Percentiles rank a stretch among this genome's conserved stretches.
These are phyloP conservation scores for Drosophila serrata DNA, from an alignment of 1,140 invertebrate genomes.

Conservation along the genomic window DNA sequence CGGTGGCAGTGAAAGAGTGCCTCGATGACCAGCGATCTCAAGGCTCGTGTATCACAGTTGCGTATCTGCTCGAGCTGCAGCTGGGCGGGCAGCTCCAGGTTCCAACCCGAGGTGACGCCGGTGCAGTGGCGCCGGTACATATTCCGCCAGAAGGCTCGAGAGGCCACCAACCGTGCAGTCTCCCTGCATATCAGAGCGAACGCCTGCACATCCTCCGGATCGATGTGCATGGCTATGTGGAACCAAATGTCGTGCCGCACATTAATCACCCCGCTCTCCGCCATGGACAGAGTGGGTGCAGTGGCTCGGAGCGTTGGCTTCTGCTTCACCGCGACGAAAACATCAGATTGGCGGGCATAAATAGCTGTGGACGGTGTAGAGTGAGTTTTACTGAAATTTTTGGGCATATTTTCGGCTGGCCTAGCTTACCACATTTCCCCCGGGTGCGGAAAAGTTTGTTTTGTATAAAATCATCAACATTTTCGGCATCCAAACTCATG, in stretches of 20 bases:
- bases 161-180: conserved; percentile 55
- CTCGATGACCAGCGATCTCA: conserved; percentile 57
- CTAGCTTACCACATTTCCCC: conserved; percentile 58
- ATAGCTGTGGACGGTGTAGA: conserved; percentile 21
- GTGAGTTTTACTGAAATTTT: not conserved
- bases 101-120: conserved; percentile 44
- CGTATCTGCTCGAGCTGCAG: conserved; percentile 58
- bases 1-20: conserved; percentile 63
- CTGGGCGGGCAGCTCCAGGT: conserved; percentile 58
- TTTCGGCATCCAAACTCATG: conserved; percentile 57
- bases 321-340: conserved; percentile 48
- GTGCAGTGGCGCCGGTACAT: conserved; percentile 66
- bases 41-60: conserved; percentile 55
- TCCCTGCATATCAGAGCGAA: conserved; percentile 76
- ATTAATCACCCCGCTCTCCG: conserved; percentile 6
- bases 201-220: conserved; percentile 74
- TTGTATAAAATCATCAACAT: conserved; percentile 46
- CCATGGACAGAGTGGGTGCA: conserved; percentile 17
- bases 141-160: conserved; percentile 68
- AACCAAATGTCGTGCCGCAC: conserved; percentile 76
- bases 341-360: conserved; percentile 53
- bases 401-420: not conserved
- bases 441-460: conserved; percentile 54
- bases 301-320: conserved; percentile 20
- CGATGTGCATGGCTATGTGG: conserved; percentile 68